phyloP scores from a whole-genome alignment of 92 coral and sea anemone genomes.

The Blastomussa wellsi region DNA sequence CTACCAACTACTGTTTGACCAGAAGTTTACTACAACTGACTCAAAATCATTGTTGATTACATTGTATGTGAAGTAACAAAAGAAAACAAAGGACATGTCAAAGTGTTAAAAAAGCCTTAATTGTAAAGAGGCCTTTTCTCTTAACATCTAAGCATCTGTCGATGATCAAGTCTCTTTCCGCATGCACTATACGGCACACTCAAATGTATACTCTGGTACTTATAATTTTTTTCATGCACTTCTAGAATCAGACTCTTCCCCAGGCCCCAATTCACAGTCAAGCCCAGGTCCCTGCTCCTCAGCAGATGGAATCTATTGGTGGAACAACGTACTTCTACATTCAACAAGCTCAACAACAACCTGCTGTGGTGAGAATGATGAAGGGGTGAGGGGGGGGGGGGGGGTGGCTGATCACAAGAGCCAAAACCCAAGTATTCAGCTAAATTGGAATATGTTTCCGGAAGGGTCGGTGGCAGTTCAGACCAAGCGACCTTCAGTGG shows the following conservation, averaged over 20 bases:
- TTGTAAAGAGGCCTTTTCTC: background rate
- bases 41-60: too few relatives aligned
- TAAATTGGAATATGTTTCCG: too few relatives aligned
- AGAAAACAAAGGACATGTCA: too few relatives aligned
- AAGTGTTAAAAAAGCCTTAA: too few relatives aligned
- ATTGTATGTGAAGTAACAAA: too few relatives aligned
- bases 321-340: conserved; percentile 96
- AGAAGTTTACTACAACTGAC: too few relatives aligned
- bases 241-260: conserved; percentile 40
- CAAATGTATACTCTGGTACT: background rate
- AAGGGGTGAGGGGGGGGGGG: too few relatives aligned
- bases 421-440: too few relatives aligned
- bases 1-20: too few relatives aligned
- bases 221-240: background rate
- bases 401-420: too few relatives aligned
- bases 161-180: background rate
- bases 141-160: background rate
- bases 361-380: conserved; percentile 78
- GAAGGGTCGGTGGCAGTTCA: too few relatives aligned
- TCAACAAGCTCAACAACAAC: conserved; percentile 82
- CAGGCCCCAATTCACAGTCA: conserved; percentile 44
- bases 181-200: background rate
- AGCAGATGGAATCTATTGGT: conserved; percentile 91
- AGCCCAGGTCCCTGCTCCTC: conserved; percentile 61
- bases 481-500: too few relatives aligned